Conservation (phyloP, 2,797 vertebrate species). For the Diceros bicornis region DNA sequence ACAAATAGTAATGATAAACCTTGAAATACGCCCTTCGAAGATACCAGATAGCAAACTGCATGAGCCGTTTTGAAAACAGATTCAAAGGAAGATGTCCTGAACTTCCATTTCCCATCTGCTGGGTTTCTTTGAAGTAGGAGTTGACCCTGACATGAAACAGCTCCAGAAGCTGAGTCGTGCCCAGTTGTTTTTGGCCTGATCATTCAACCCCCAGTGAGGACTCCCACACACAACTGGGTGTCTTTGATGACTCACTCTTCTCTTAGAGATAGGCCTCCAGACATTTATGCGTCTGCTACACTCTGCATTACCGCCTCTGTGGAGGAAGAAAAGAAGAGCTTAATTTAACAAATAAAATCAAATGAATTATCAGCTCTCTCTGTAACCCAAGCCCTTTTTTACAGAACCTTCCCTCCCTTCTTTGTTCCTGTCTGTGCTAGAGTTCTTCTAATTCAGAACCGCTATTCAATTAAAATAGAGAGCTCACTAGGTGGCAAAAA, state of each 20-base stretch:
- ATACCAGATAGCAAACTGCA: conserved; percentile 58
- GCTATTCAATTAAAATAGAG: background rate
- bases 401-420: background rate
- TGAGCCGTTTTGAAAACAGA: conserved; percentile 79
- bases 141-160: conserved; percentile 74
- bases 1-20: conserved; percentile 48
- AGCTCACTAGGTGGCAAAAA: conserved; percentile 5
- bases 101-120: conserved; percentile 78
- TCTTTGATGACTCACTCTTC: conserved; percentile 76
- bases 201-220: conserved; percentile 61
- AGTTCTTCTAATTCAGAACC: conserved; percentile 43
- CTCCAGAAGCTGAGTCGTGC: conserved; percentile 59
- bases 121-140: conserved; percentile 80
- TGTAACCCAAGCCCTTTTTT: background rate
- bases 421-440: background rate
- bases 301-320: background rate
- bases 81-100: conserved; percentile 74
- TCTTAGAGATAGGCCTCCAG: conserved; percentile 10
- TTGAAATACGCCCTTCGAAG: conserved; percentile 33
- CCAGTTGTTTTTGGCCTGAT: conserved; percentile 77
- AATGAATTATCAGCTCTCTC: background rate
- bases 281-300: background rate
- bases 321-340: background rate
- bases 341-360: conserved; percentile 54
- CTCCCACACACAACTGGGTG: conserved; percentile 69